Conservation (phyloP, 2,113 vertebrate genomes). For the Phylloscopus trochilus region DNA sequence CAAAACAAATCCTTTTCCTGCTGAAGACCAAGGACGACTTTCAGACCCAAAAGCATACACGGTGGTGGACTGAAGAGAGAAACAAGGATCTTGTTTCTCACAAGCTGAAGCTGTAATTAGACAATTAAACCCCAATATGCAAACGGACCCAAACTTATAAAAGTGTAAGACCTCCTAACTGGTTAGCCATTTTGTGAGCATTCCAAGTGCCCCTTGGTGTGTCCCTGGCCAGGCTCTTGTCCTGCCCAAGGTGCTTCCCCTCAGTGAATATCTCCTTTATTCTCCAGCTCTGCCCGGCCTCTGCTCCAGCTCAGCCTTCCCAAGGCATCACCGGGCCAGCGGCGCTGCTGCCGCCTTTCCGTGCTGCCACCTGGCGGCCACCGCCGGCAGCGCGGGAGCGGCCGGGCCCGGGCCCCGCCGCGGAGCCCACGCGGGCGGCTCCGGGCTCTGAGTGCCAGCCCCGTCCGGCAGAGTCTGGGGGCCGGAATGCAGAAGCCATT, state of each 20-base stretch:
- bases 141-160: neutral
- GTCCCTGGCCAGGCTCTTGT: neutral
- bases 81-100: neutral
- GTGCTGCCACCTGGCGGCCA: conserved; percentile 63
- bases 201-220: neutral
- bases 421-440: neutral
- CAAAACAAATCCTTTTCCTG: neutral
- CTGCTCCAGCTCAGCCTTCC: neutral
- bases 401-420: neutral
- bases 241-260: neutral
- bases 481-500: neutral
- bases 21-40: neutral
- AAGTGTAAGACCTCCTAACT: neutral
- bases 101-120: neutral
- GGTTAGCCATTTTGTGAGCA: neutral
- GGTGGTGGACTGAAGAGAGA: neutral
- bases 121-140: too few relatives aligned
- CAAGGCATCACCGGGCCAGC: neutral
- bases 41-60: neutral
- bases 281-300: neutral
- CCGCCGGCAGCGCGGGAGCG: neutral
- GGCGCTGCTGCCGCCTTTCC: neutral
- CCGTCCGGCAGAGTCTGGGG: neutral
- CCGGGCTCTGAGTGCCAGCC: neutral
- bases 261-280: neutral